Base-by-base conservation (phyloP, 1,140 invertebrate genomes). In the Plutomurus gul region DNA sequence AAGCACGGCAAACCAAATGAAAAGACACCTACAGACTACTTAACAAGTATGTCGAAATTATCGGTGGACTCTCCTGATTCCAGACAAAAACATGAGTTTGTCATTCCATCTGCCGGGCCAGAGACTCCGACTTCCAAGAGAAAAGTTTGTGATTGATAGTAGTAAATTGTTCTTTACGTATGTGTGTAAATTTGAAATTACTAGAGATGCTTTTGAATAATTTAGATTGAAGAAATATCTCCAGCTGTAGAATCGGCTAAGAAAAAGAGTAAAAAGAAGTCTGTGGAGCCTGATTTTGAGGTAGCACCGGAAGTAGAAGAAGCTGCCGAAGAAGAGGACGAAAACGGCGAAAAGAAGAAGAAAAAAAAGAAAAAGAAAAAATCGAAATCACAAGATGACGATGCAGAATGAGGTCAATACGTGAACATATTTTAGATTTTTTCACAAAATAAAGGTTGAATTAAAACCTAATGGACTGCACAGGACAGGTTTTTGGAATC, bases 1-100 rank as follows among this genome's bases (percentile, higher is more conserved):
- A 97, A 99, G 87, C 92, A 94, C 88, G 98, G 98, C 25, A 96
- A 97, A 87, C 96, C 97, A 3, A 99, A 99, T 89, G 97, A 98
- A 84, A 96, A 96, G 79, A 99, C 98, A 3, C 97, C 97, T 0
- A 86, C 90, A 72, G 92, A 96, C 85, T 99, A 95, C 94, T 85
- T 95, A 89, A 84, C 0, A 80, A 81, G 37, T 86, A 83, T 85
- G n/a, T 86, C 87, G 37, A 87, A 84, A 47, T 75, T 81, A 37
- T 36, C 47, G 4, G 37, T 80, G 11, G 22, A 73, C 37, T 56
- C 56, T 18, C 73, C 79, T 2, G 84, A 78, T 25, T 33, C 33
- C 8, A 75, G 40, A 46, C 30, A n/a, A 25, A 33, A 13, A 7
- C 47, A 37, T 4, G 76, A 79, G 13, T 78, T 74, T 20, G 83